These are phyloP conservation scores for Gambelia wislizenii DNA, from an alignment of 2,797 vertebrate species.

Conservation along the genomic window DNA sequence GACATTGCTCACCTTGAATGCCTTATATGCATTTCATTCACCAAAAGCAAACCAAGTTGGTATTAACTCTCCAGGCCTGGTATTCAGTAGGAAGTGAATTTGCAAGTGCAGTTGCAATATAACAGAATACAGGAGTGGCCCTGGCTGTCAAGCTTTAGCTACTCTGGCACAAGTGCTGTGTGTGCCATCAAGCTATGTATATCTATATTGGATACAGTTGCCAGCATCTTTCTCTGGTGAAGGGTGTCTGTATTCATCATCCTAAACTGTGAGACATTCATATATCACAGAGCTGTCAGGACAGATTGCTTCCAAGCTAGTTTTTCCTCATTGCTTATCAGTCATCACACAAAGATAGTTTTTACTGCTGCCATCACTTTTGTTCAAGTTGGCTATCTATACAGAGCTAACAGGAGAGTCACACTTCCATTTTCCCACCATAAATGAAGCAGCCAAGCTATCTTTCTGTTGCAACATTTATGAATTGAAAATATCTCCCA, in stretches of 20 bases:
- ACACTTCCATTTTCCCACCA: conserved; percentile 46
- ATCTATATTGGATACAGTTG: background rate
- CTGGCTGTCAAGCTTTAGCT: background rate
- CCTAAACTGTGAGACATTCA: conserved; percentile 75
- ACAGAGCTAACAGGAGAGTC: conserved; percentile 51
- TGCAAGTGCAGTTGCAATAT: background rate
- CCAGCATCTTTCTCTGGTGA: conserved; percentile 47
- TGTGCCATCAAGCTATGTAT: background rate
- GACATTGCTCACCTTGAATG: background rate
- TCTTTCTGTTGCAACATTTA: conserved; percentile 50
- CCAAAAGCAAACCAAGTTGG: background rate
- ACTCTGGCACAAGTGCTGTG: background rate
- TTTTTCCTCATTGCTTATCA: conserved; percentile 73
- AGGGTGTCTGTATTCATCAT: conserved; percentile 74
- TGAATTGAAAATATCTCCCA: conserved; percentile 58
- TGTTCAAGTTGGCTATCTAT: conserved; percentile 51
- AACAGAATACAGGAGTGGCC: background rate
- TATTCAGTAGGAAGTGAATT: background rate
- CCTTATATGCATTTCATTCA: background rate
- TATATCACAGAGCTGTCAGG: conserved; percentile 75
- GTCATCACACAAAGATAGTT: conserved; percentile 71
- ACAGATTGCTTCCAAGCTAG: conserved; percentile 79
- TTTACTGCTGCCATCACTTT: conserved; percentile 76
- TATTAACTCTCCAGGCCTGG: background rate
- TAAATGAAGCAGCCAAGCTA: conserved; percentile 63